phyloP scores from a whole-genome alignment of 2,113 vertebrate species.

The Tragelaphus buxtoni region DNA sequence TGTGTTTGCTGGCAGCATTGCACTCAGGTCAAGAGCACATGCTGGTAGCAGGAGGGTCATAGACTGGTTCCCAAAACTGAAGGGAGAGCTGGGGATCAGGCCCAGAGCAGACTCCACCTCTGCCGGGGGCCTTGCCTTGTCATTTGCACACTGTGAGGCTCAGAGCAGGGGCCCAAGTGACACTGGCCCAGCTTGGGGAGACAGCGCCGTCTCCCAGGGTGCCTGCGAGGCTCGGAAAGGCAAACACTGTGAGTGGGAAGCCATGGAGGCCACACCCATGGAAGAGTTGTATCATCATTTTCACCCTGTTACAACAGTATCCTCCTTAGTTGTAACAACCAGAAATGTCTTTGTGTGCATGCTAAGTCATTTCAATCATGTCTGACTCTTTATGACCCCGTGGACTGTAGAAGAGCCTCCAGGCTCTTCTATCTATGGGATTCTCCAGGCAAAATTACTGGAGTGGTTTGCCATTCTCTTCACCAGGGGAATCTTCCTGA shows the following conservation, averaged over 20 bases:
- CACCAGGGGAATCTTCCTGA: neutral
- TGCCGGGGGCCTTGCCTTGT: neutral
- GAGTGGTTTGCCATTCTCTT: neutral
- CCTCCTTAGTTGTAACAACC: neutral
- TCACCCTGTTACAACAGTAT: neutral
- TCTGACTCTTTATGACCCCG: neutral
- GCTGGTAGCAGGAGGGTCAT: neutral
- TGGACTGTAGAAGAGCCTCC: neutral
- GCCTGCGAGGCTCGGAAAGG: neutral
- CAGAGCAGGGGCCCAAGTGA: neutral
- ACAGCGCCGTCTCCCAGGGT: neutral
- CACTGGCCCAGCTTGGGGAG: neutral
- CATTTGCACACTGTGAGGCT: neutral
- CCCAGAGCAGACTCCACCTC: neutral
- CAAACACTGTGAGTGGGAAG: neutral
- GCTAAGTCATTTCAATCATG: neutral
- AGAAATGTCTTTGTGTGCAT: neutral
- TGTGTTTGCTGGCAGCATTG: neutral
- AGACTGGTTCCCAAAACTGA: neutral
- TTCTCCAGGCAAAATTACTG: neutral
- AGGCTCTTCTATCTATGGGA: neutral
- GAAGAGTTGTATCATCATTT: neutral
- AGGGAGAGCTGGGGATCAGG: neutral
- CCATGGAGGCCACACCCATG: neutral
- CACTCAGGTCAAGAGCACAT: neutral